A percentile compares a stretch with the other conserved stretches of the same genome.
These are phyloP conservation scores for Hymenopus coronatus DNA, from an alignment of 2,888 invertebrate genomes.

Conservation along the genomic window DNA sequence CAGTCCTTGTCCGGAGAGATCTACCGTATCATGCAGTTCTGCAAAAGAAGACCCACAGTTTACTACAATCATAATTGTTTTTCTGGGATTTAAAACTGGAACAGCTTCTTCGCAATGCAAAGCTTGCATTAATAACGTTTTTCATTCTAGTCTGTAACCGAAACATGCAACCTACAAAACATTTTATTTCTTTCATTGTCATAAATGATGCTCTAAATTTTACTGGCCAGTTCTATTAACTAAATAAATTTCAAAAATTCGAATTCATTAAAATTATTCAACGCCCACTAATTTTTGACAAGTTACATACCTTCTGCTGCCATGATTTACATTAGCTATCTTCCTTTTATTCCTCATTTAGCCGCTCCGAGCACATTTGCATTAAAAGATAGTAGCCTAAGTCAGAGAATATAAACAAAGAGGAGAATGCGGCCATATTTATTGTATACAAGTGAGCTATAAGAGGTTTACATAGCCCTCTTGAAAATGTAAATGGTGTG, in stretches of 20 bases:
- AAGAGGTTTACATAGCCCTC: too few species aligned
- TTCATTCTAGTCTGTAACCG: background rate
- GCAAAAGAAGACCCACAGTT: background rate
- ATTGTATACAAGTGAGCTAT: too few species aligned
- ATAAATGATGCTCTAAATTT: background rate
- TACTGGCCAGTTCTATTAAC: background rate
- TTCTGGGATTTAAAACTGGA: background rate
- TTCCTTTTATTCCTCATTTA: background rate
- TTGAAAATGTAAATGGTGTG: too few species aligned
- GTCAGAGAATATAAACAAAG: too few species aligned
- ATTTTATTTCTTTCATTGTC: background rate
- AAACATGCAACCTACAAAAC: background rate
- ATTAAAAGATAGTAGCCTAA: too few species aligned
- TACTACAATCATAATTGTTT: background rate
- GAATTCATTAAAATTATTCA: background rate
- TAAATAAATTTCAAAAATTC: background rate
- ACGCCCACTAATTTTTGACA: background rate
- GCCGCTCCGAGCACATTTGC: too few species aligned
- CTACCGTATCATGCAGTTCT: constrained; percentile 48
- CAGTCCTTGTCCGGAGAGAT: constrained; percentile 74
- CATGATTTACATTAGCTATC: background rate
- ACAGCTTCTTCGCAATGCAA: background rate
- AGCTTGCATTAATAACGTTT: background rate
- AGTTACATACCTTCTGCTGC: background rate
- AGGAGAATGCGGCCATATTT: too few species aligned